phyloP scores from a whole-genome alignment of 2,888 invertebrate genomes.

The Linnaemya tessellans region DNA sequence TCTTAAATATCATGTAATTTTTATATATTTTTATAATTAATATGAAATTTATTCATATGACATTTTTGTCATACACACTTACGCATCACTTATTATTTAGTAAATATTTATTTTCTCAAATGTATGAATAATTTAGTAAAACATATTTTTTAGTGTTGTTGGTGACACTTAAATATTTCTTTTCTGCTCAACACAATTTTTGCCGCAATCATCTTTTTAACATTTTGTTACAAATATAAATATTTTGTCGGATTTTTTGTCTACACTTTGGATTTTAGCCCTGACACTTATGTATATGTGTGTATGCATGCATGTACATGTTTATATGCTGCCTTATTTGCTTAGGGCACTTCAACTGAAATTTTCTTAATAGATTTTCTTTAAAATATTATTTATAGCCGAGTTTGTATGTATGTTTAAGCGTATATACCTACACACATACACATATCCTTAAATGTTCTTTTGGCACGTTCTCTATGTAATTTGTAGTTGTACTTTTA shows the following conservation, averaged over 20 bases:
- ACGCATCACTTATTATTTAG: neutral
- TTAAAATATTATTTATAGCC: slow-evolving; percentile 45
- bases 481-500: slow-evolving; percentile 18
- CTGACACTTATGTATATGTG: slow-evolving; percentile 62
- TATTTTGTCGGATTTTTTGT: slow-evolving; percentile 14
- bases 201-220: slow-evolving; percentile 1
- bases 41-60: neutral
- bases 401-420: too few species aligned
- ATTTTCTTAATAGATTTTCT: slow-evolving; percentile 40
- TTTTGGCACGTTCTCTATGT: slow-evolving; percentile 44
- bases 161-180: neutral
- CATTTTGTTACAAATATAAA: neutral
- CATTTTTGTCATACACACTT: neutral
- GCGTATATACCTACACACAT: too few species aligned
- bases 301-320: too few species aligned
- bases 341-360: slow-evolving; percentile 31
- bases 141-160: neutral
- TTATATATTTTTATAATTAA: neutral
- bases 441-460: slow-evolving; percentile 1
- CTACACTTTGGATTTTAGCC: slow-evolving; percentile 29
- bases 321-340: neutral
- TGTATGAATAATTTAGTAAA: neutral
- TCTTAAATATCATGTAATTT: neutral
- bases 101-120: neutral
- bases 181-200: neutral